Conservation (phyloP, 2,113 vertebrate species). For the Cathartes aura region DNA sequence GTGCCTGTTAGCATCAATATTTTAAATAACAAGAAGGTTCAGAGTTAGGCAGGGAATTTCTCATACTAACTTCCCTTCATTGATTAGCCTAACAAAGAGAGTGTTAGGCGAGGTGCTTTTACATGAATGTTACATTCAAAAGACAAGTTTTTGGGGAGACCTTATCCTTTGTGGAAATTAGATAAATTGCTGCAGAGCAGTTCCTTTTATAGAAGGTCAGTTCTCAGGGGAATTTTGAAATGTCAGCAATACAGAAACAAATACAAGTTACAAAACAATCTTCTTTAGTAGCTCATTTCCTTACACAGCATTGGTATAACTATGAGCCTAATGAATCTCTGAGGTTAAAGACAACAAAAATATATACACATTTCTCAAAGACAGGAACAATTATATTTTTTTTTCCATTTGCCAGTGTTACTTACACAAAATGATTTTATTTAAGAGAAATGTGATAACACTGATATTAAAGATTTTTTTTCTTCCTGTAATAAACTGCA, state of each 20-base stretch:
- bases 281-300: background rate
- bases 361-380: background rate
- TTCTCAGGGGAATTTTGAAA: background rate
- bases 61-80: background rate
- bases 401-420: background rate
- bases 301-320: background rate
- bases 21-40: background rate
- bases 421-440: background rate
- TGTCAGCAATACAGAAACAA: background rate
- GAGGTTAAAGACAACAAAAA: background rate
- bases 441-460: background rate
- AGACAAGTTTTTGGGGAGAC: background rate
- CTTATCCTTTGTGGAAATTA: background rate
- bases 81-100: background rate
- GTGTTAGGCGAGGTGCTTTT: background rate
- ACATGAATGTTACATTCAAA: background rate
- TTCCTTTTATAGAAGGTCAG: background rate
- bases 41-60: background rate
- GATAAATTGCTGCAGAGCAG: background rate
- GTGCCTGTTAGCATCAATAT: background rate
- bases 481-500: background rate
- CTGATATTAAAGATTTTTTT: background rate
- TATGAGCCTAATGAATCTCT: background rate
- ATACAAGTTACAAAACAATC: background rate
- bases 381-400: background rate